Evolutionary conservation across 1,140 invertebrate genomes (phyloP), one percentile per base, ranked within the genome.

Genomic region (Brachionus paranguensis): DNA sequence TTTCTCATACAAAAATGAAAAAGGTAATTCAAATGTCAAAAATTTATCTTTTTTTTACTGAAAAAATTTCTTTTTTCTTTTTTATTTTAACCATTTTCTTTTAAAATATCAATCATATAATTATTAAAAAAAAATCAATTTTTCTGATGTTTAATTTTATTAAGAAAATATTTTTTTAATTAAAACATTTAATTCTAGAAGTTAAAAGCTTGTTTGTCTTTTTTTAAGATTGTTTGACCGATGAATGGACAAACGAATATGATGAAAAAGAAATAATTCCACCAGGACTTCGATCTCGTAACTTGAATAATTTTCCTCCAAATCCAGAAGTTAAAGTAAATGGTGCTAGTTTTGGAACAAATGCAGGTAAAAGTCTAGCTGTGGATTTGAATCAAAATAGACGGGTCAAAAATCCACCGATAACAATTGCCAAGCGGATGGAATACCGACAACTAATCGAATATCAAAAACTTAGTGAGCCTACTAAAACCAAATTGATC

Each of bases 221-320:
- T 37, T 37, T 37, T 17, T 43, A 45, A 60, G 87, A 89, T 53
- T 87, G 87, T 79, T 86, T 87, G 12, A 88, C 76, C 37, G 86
- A 89, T 53, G 84, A 84, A 8, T 90, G 88, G 88, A 78, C 89
- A 3, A 87, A 87, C 84, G 86, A 87, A 7, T 90, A 89, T 84
- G 87, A 88, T 33, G 86, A 87, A 55, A 86, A 88, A 20, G 88
- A 87, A 45, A 89, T 90, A 41, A 86, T 89, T 64, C 89, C 89
- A 53, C 84, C 78, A 3, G 88, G 88, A 20, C 86, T 89, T 10
- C 81, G 86, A 24, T 88, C 86, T 24, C 76, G 88, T 65, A 88
- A 90, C 85, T 86, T 90, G 6, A 87, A 86, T 20, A 87, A 87
- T 1, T 85, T 89, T 37, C 88, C 89, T 7, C 84, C 89, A 2